phyloP scores from a whole-genome alignment of 2,888 invertebrate species.

The Drosophila affinis region DNA sequence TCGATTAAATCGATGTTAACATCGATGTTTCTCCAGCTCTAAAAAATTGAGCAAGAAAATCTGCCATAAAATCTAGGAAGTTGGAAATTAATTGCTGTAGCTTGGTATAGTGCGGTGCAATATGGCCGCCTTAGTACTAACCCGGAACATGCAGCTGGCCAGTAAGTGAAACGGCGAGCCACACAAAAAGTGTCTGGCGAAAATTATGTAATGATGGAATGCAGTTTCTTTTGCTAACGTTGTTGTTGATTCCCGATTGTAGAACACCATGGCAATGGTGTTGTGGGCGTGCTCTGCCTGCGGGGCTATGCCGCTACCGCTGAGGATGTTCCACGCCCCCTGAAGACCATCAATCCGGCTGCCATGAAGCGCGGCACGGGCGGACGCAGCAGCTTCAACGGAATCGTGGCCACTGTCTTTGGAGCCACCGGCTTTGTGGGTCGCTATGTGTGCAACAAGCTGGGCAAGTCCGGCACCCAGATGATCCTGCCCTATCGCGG shows the following conservation, averaged over 20 bases:
- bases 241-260: conserved; percentile 17
- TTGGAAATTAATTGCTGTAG: conserved; percentile 20
- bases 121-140: conserved; percentile 82
- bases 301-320: conserved; percentile 68
- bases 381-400: conserved; percentile 98
- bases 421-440: conserved; percentile 96
- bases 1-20: too few species aligned
- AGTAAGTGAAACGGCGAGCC: conserved; percentile 72
- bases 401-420: conserved; percentile 98
- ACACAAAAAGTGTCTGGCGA: conserved; percentile 18
- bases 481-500: conserved; percentile 96
- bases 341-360: conserved; percentile 86
- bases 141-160: conserved; percentile 80
- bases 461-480: conserved; percentile 95
- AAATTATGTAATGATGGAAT: conserved; percentile 73
- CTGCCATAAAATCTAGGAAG: neutral
- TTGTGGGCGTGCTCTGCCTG: conserved; percentile 79
- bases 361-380: conserved; percentile 92
- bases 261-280: conserved; percentile 79
- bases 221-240: conserved; percentile 29
- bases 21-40: too few species aligned
- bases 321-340: conserved; percentile 79
- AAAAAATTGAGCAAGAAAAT: conserved; percentile 8
- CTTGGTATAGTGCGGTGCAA: conserved; percentile 43
- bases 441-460: conserved; percentile 92